Evolutionary conservation across 2,797 vertebrate genomes (phyloP).

Genomic region (Lacerta viridis): DNA sequence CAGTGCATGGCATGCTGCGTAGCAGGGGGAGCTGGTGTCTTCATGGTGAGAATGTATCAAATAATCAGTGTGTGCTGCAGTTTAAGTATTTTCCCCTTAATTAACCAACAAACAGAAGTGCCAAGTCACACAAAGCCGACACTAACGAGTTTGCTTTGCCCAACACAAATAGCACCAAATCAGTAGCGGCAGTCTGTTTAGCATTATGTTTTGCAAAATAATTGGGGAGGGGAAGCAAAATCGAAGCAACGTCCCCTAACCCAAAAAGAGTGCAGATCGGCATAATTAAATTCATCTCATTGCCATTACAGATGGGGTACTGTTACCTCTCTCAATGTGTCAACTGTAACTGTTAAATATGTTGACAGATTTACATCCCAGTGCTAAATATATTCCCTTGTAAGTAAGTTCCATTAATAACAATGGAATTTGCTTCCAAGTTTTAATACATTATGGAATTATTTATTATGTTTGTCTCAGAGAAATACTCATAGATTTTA

Average conservation of each 20-base stretch:
- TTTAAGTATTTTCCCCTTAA: constrained; percentile 65
- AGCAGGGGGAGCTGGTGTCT: background rate
- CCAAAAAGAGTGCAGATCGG: background rate
- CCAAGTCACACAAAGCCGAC: constrained; percentile 71
- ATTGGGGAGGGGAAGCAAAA: constrained; percentile 53
- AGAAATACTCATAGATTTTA: background rate
- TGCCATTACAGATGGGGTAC: constrained; percentile 36
- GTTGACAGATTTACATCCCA: background rate
- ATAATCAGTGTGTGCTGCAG: constrained; percentile 19
- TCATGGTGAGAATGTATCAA: constrained; percentile 36
- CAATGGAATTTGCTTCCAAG: background rate
- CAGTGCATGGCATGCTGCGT: background rate
- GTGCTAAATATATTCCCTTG: background rate
- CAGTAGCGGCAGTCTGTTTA: constrained; percentile 68
- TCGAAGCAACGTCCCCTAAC: constrained; percentile 39
- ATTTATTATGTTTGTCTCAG: background rate
- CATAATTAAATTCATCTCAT: constrained; percentile 43
- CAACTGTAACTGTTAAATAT: constrained; percentile 41
- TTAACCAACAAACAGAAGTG: constrained; percentile 62
- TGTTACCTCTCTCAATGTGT: constrained; percentile 22
- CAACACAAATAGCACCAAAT: constrained; percentile 68
- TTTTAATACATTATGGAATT: background rate
- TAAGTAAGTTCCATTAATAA: background rate
- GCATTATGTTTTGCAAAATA: constrained; percentile 61
- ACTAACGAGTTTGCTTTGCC: constrained; percentile 68